These are phyloP conservation scores for Phrynosoma blainvillii DNA, from an alignment of 2,113 vertebrate genomes.

Conservation along the genomic window DNA sequence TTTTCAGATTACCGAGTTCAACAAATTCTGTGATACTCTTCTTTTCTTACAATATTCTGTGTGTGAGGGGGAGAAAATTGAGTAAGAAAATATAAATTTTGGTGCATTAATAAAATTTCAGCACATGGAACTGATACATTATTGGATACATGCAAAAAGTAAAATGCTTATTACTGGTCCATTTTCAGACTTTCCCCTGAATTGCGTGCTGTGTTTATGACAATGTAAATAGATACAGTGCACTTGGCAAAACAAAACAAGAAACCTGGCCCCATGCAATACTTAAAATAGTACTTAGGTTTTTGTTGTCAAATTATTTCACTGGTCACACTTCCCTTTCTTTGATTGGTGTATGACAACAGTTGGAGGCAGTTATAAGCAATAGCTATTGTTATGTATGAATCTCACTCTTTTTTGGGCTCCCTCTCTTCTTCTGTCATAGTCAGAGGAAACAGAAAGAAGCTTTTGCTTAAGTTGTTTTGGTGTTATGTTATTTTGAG, in stretches of 20 bases:
- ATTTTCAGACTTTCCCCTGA: too few species aligned
- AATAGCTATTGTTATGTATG: not conserved
- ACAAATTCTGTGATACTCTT: too few species aligned
- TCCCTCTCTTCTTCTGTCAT: not conserved
- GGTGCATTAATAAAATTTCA: too few species aligned
- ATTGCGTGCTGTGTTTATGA: too few species aligned
- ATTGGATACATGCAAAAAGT: too few species aligned
- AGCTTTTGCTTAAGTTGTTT: not conserved
- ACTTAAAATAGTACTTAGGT: not conserved
- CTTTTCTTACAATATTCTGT: too few species aligned
- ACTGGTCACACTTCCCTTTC: not conserved
- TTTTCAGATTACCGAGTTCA: too few species aligned
- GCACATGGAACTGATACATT: too few species aligned
- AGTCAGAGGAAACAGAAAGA: not conserved
- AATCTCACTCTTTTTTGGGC: not conserved
- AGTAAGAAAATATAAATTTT: too few species aligned
- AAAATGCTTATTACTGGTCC: too few species aligned
- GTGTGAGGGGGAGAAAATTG: too few species aligned
- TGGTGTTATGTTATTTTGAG: not conserved
- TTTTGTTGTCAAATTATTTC: not conserved
- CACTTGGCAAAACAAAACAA: not conserved
- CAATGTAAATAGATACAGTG: too few species aligned
- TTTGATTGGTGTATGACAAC: not conserved
- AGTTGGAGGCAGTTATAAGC: not conserved
- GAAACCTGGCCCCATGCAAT: not conserved